Percentiles rank a stretch among this genome's conserved stretches.
phyloP scores from a whole-genome alignment of 2,113 vertebrate species.

The Syngnathus floridae region DNA sequence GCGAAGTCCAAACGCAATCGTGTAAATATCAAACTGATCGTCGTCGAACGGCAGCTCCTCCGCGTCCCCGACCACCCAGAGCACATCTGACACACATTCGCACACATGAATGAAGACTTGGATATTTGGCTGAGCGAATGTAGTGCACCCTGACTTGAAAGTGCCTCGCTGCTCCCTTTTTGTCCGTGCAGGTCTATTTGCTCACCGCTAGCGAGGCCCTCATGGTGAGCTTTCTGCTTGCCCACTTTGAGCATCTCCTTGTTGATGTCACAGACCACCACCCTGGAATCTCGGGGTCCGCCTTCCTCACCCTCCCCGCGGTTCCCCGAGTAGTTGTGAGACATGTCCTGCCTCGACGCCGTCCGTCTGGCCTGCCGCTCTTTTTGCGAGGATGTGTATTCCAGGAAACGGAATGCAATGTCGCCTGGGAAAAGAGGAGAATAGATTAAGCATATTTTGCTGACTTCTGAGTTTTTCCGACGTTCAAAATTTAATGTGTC shows the following conservation, averaged over 20 bases:
- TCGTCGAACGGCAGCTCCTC: constrained; percentile 92
- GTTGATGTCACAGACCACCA: constrained; percentile 93
- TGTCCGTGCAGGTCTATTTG: not conserved
- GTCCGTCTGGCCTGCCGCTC: constrained; percentile 58
- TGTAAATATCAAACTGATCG: constrained; percentile 89
- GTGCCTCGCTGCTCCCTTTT: too few species aligned
- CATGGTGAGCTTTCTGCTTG: constrained; percentile 72
- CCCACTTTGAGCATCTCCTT: constrained; percentile 94
- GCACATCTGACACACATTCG: constrained; percentile 71
- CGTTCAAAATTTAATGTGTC: not conserved
- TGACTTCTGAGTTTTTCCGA: not conserved
- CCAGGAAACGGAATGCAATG: constrained; percentile 90
- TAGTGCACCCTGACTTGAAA: too few species aligned
- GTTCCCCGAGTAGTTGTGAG: constrained; percentile 64
- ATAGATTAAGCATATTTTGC: not conserved
- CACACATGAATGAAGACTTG: not conserved
- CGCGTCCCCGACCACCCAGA: constrained; percentile 91
- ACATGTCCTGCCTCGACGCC: constrained; percentile 82
- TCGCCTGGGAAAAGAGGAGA: constrained; percentile 74
- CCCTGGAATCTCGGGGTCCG: constrained; percentile 57
- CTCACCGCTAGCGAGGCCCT: constrained; percentile 75
- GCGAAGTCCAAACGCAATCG: constrained; percentile 92
- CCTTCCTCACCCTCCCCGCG: constrained; percentile 23
- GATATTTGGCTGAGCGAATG: too few species aligned
- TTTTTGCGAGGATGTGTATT: constrained; percentile 71